phyloP scores from a whole-genome alignment of 1,140 invertebrate species.

The Ostrea edulis region DNA sequence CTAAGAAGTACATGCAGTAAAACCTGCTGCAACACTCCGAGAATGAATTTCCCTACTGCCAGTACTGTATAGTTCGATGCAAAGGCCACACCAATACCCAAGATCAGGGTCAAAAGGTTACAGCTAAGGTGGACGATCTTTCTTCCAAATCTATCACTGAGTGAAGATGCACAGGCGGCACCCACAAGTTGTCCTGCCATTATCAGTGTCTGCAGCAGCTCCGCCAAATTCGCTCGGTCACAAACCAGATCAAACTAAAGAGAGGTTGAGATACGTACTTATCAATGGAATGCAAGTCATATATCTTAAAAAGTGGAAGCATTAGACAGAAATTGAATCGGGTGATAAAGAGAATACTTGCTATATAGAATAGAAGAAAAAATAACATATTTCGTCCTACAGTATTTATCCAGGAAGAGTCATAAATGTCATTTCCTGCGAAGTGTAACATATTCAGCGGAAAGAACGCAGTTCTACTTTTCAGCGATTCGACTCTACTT shows the following conservation, averaged over 20 bases:
- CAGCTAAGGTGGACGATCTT: conserved; percentile 45
- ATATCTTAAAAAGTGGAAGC: neutral
- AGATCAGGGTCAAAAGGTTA: neutral
- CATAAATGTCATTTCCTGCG: neutral
- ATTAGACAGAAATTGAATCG: too few species aligned
- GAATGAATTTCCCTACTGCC: neutral
- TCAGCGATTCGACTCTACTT: too few species aligned
- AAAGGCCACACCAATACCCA: neutral
- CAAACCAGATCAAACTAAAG: conserved; percentile 89
- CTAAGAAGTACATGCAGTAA: neutral
- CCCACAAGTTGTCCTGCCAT: conserved; percentile 88
- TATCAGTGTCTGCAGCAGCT: conserved; percentile 86
- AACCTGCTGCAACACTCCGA: conserved; percentile 14
- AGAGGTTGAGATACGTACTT: neutral
- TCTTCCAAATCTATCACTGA: conserved; percentile 79
- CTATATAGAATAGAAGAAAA: neutral
- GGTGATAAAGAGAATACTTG: neutral
- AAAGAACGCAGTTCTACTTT: neutral
- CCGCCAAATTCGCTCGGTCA: conserved; percentile 85
- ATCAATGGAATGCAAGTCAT: neutral
- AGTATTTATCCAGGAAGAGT: neutral
- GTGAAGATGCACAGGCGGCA: conserved; percentile 86
- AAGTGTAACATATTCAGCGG: neutral
- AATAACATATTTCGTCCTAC: neutral
- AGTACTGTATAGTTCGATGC: neutral